Percentiles rank a stretch among this genome's conserved stretches.
Conservation (phyloP, 2,888 invertebrate genomes). For the Melitaea athalia region DNA sequence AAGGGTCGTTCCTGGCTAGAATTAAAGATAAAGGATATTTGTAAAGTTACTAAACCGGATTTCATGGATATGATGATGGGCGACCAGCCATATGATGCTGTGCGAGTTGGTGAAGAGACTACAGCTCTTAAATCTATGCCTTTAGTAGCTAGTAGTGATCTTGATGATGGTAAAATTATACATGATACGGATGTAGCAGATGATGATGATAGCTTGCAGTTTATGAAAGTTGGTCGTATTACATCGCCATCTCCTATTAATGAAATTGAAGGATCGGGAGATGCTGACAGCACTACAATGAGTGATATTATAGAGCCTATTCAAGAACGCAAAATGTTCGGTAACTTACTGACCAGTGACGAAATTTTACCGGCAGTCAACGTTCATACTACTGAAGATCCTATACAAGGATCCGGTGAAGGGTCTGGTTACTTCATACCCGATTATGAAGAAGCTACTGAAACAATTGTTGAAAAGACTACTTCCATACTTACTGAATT, state of each 20-base stretch:
- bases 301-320: conserved; percentile 60
- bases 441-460: conserved; percentile 44
- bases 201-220: conserved; percentile 70
- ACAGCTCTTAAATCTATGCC: conserved; percentile 69
- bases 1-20: conserved; percentile 82
- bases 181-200: conserved; percentile 55
- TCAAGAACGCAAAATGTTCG: conserved; percentile 44
- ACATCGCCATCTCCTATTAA: conserved; percentile 50
- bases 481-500: conserved; percentile 56
- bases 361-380: conserved; percentile 55
- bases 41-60: conserved; percentile 67
- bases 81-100: conserved; percentile 80
- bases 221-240: conserved; percentile 62
- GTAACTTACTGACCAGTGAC: conserved; percentile 51
- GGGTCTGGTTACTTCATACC: conserved; percentile 61
- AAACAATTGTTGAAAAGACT: conserved; percentile 50
- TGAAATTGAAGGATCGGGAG: conserved; percentile 71
- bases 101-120: conserved; percentile 64
- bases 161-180: conserved; percentile 71
- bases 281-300: conserved; percentile 69
- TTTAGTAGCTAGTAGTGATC: conserved; percentile 60
- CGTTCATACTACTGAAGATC: conserved; percentile 59
- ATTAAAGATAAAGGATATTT: conserved; percentile 80
- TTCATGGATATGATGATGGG: conserved; percentile 84
- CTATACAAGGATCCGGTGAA: conserved; percentile 68